Base-by-base conservation (phyloP, 2,888 invertebrate genomes). In the Pomacea canaliculata region DNA sequence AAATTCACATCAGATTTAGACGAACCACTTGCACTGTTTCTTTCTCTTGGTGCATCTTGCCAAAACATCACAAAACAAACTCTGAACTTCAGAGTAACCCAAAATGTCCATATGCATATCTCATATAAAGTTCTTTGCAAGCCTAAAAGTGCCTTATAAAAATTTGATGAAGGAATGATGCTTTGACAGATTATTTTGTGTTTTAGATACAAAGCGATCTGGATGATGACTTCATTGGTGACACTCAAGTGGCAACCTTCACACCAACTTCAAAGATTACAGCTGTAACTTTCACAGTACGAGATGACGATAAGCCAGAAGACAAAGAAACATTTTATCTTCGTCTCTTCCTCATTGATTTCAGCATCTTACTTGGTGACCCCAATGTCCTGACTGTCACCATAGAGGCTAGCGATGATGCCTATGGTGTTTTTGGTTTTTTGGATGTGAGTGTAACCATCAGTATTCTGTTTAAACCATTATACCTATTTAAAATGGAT, bases 341-440 rank as follows among this genome's bases (percentile, higher is more conserved):
- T 19, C 74, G 78, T 19, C 79, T 86, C 65, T 78, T 82, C 13
- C 80, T 84, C 19, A 80, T 86, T 63, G 82, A 83, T 60, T 79
- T 76, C 56, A 80, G 76, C 19, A 78, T 79, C 37, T 79, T 69
- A 0, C 82, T 86, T 4, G 85, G 80, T 1, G 70, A 77, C 9
- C 87, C 85, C 1, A 80, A 73, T 68, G 75, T 80, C 8, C 83
- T 86, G 2, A 80, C 78, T 1, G 85, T 90, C 12, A 87, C 82
- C 51, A 86, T 90, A 8, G 70, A 77, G 19, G 89, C 89, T 73
- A 90, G 87, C 80, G 89, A 90, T 83, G 87, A 90, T 83, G 89
- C 88, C 8, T 89, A 85, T 82, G 90, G 90, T 68, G 83, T 88
- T 1, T 90, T 89, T 74, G 82, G 85, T 37, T 86, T 90, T 71